Percentiles rank a stretch among this genome's conserved stretches.
Evolutionary conservation across 2,113 vertebrate species (phyloP).

Genomic region (Daubentonia madagascariensis): DNA sequence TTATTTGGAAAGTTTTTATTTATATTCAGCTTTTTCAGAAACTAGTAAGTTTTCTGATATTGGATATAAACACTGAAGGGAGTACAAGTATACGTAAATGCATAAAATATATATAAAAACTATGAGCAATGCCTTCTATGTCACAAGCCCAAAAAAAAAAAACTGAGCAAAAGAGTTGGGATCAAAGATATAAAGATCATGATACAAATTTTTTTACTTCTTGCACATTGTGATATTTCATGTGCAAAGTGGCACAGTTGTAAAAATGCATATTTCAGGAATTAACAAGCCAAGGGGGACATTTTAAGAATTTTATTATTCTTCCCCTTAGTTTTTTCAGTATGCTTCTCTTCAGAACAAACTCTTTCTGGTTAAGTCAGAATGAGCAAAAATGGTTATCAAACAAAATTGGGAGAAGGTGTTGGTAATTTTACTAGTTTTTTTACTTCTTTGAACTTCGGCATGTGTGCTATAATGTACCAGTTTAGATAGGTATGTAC

Average conservation of each 20-base stretch:
- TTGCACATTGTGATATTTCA: neutral
- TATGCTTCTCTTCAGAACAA: constrained; percentile 1
- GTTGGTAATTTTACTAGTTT: constrained; percentile 1
- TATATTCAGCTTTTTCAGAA: neutral
- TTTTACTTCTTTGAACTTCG: constrained; percentile 49
- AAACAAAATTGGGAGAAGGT: neutral
- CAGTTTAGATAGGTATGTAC: constrained; percentile 60
- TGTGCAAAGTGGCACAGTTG: neutral
- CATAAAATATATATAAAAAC: neutral
- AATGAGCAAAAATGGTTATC: constrained; percentile 12
- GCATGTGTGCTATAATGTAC: constrained; percentile 69
- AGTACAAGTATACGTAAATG: neutral
- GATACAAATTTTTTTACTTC: neutral
- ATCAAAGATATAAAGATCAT: neutral
- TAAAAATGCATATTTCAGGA: neutral
- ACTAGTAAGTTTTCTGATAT: neutral
- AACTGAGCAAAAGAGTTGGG: neutral
- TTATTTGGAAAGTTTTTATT: constrained; percentile 19
- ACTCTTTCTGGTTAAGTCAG: neutral
- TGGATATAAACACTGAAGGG: neutral
- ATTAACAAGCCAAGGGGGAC: neutral
- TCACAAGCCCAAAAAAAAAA: neutral
- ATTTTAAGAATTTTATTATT: neutral
- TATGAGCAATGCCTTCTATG: neutral
- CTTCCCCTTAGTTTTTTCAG: neutral